Conservation (phyloP, 2,888 invertebrate genomes). For the Ochropleura leucogaster region DNA sequence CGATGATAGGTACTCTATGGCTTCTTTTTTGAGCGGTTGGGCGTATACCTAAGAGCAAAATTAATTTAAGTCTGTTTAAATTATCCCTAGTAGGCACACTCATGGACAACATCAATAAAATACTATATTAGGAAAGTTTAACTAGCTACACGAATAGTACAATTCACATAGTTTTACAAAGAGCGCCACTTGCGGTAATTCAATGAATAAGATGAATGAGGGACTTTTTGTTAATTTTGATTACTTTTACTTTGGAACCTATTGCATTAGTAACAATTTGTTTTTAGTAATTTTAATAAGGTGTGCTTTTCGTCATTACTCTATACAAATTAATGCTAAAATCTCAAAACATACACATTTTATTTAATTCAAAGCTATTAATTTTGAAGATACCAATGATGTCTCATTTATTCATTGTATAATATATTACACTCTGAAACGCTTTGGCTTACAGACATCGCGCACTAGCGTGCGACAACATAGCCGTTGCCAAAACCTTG, state of each 20-base stretch:
- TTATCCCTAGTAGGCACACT: constrained; percentile 8
- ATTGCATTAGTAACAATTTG: not conserved
- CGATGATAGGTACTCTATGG: constrained; percentile 83
- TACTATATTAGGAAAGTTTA: constrained; percentile 7
- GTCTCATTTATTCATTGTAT: not conserved
- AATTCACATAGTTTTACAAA: constrained; percentile 17
- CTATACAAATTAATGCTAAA: constrained; percentile 21
- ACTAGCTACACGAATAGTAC: constrained; percentile 23
- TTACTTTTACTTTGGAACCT: not conserved
- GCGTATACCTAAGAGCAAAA: constrained; percentile 79
- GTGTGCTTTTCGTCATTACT: constrained; percentile 21
- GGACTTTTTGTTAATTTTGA: not conserved
- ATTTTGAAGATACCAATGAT: constrained; percentile 6
- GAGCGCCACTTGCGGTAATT: constrained; percentile 1
- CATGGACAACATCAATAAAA: constrained; percentile 10
- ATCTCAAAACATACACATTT: constrained; percentile 45
- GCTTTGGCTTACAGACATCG: not conserved
- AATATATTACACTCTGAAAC: not conserved
- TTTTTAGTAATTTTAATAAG: constrained; percentile 20
- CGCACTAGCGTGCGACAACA: not conserved
- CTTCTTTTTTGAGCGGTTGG: constrained; percentile 79
- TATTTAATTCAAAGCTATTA: constrained; percentile 22
- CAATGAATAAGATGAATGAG: constrained; percentile 1
- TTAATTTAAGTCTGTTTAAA: constrained; percentile 25
- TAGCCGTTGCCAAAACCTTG: not conserved